These are phyloP conservation scores for Pelecanus crispus DNA, from an alignment of 2,113 vertebrate genomes.

Conservation along the genomic window DNA sequence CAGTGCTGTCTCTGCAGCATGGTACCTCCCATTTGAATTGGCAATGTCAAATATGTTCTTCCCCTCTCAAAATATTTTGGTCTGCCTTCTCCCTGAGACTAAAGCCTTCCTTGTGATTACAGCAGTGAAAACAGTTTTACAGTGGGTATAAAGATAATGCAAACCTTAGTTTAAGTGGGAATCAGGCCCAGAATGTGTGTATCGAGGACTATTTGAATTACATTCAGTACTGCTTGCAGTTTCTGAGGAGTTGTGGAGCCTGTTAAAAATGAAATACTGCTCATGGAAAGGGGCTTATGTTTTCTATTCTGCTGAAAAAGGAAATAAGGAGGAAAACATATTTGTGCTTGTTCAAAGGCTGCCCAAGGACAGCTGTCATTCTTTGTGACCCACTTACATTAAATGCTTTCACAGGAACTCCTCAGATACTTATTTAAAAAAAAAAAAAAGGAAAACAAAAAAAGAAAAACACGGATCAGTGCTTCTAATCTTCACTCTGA, in stretches of 20 bases:
- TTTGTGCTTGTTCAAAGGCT: constrained; percentile 45
- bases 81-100: background rate
- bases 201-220: background rate
- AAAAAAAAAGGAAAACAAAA: fast-evolving
- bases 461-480: background rate
- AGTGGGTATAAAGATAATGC: background rate
- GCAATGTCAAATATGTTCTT: background rate
- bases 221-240: background rate
- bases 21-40: background rate
- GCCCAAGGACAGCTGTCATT: constrained; percentile 52
- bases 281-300: background rate
- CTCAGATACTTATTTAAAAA: constrained; percentile 1
- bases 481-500: constrained; percentile 35
- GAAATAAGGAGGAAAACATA: background rate
- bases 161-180: background rate
- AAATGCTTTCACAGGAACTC: constrained; percentile 32
- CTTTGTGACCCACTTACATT: constrained; percentile 62
- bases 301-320: constrained; percentile 18
- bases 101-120: background rate
- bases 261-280: constrained; percentile 29
- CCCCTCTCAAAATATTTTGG: background rate
- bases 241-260: background rate
- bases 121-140: background rate
- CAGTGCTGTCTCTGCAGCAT: background rate
- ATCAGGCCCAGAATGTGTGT: background rate